Conservation (phyloP, 2,797 vertebrate species). For the Sardinella longiceps region DNA sequence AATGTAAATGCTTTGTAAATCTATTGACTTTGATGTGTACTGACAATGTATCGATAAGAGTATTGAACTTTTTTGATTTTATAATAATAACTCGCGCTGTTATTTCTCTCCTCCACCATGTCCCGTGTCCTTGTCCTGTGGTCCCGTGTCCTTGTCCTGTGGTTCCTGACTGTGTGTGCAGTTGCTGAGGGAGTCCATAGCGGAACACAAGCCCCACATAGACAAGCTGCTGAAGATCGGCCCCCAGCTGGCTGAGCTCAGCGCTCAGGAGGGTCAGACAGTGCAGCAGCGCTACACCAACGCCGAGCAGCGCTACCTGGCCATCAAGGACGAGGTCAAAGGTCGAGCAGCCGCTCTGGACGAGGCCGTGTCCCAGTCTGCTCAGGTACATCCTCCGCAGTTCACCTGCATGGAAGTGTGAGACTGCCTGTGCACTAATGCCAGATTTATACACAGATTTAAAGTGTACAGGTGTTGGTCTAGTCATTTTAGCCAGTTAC, state of each 20-base stretch:
- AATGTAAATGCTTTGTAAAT: no score
- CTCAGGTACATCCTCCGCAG: constrained; percentile 81
- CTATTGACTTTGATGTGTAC: no score
- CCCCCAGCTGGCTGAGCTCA: constrained; percentile 90
- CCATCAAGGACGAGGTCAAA: constrained; percentile 93
- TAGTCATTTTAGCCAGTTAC: background rate
- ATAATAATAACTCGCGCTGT: no score
- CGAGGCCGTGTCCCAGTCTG: constrained; percentile 92
- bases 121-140: background rate
- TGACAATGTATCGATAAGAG: no score
- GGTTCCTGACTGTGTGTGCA: constrained; percentile 61
- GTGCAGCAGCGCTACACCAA: constrained; percentile 83
- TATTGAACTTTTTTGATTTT: no score
- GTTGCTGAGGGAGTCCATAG: constrained; percentile 94
- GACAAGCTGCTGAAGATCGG: constrained; percentile 98
- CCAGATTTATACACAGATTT: background rate
- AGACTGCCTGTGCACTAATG: background rate
- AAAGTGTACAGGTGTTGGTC: no score
- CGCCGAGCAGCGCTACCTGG: constrained; percentile 83
- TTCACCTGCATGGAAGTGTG: constrained; percentile 2
- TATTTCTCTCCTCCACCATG: background rate
- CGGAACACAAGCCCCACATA: constrained; percentile 97
- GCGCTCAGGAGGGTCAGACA: constrained; percentile 84
- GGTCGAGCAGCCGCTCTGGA: constrained; percentile 85
- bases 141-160: background rate